These are phyloP conservation scores for Drosophila lacertosa DNA, from an alignment of 1,140 invertebrate genomes.

Conservation along the genomic window DNA sequence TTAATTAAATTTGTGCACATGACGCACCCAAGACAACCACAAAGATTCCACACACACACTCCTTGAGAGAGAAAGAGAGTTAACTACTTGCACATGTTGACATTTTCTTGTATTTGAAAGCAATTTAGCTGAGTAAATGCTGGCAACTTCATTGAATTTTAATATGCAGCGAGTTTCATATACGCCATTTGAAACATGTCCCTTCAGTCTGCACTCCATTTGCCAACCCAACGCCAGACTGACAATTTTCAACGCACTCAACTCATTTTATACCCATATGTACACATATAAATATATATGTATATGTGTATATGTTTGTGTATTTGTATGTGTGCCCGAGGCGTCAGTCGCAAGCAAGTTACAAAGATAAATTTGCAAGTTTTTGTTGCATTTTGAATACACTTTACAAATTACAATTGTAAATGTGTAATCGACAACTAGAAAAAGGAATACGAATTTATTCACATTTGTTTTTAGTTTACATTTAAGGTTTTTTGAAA, in stretches of 20 bases:
- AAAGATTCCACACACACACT: slow-evolving; percentile 1
- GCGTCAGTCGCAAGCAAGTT: slow-evolving; percentile 4
- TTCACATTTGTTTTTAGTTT: no score
- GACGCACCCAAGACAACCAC: slow-evolving; percentile 43
- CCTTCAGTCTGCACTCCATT: slow-evolving; percentile 3
- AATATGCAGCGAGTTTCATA: slow-evolving; percentile 53
- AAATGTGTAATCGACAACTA: no score
- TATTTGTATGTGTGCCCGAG: neutral
- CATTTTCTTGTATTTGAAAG: slow-evolving; percentile 66
- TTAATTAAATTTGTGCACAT: slow-evolving; percentile 71
- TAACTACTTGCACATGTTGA: slow-evolving; percentile 18
- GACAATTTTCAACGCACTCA: slow-evolving; percentile 23
- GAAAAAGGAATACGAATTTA: no score
- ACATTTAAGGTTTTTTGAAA: no score
- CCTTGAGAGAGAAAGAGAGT: neutral
- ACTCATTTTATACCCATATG: slow-evolving; percentile 7
- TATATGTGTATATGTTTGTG: slow-evolving; percentile 1
- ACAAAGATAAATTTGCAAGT: neutral
- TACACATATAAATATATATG: neutral
- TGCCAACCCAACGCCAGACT: slow-evolving; percentile 6
- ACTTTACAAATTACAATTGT: no score
- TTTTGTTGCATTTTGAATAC: neutral
- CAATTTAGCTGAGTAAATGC: slow-evolving; percentile 75
- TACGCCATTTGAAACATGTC: slow-evolving; percentile 50
- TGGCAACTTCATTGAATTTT: slow-evolving; percentile 77